Evolutionary conservation across 2,888 invertebrate species (phyloP), one percentile per base, ranked within the genome.

Genomic region (Nemoura dubitans): DNA sequence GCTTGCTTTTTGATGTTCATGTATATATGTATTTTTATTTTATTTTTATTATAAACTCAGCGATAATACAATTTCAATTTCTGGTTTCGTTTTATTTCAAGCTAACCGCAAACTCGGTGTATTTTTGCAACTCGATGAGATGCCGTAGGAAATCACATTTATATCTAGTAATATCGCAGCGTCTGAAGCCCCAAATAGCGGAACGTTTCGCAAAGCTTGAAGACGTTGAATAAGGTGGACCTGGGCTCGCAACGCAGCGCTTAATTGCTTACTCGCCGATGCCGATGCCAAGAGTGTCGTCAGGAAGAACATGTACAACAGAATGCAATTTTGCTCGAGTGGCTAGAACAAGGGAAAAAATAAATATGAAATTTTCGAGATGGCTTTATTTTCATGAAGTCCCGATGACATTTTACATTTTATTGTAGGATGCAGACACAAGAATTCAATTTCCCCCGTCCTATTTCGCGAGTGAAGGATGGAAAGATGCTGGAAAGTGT

Each of bases 371-470:
- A 59, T 59, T 59, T 59, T 21, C 16, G 59, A 59, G 59, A 59
- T 59, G 59, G 59, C 59, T 7, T 59, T 59, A 59, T 59, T 59
- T 59, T 59, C 14, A 59, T 59, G 59, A 59, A 59, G 59, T 59
- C 59, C 59, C 59, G 10, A 59, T 59, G 59, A 59, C 59, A 59
- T 59, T 59, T 59, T 59, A 59, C 59, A 59, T 59, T 59, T 59
- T 59, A 59, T 59, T 21, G 14, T 21, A 21, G 59, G 14, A 59
- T n/a, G 59, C 16, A 21, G 59, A 59, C 59, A 59, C 59, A 59
- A 59, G 59, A 59, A 59, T 59, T 59, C 59, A 59, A 59, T 59
- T 59, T 59, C 59, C 59, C 21, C 16, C 16, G 16, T 21, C 14
- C 59, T 59, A 21, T 3, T 59, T 59, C 59, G n/a, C 14, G 21